These are phyloP conservation scores for Acanthosoma haemorrhoidale DNA, from an alignment of 2,888 invertebrate species.

Conservation along the genomic window DNA sequence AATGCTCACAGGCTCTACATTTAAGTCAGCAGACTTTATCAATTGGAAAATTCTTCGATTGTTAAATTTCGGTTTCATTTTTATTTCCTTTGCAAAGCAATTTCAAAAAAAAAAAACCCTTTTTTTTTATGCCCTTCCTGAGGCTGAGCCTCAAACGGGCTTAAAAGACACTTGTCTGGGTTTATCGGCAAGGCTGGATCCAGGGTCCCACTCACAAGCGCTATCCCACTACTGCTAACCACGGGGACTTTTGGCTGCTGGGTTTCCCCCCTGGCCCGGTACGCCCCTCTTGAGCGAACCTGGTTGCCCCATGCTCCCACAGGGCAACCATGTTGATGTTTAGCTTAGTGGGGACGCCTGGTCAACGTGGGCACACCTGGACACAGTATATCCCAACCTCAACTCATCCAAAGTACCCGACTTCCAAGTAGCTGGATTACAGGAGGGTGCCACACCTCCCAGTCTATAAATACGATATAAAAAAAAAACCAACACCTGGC, in stretches of 20 bases:
- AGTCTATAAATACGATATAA: too few relatives aligned
- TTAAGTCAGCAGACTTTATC: too few relatives aligned
- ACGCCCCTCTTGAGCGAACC: constrained; percentile 95
- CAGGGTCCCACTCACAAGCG: constrained; percentile 90
- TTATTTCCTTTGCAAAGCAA: too few relatives aligned
- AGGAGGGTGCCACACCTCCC: constrained; percentile 95
- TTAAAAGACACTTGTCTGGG: constrained; percentile 56
- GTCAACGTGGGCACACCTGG: constrained; percentile 69
- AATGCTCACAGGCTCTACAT: too few relatives aligned
- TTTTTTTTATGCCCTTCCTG: too few relatives aligned
- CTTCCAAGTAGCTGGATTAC: constrained; percentile 97
- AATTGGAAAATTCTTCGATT: too few relatives aligned
- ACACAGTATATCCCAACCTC: constrained; percentile 75
- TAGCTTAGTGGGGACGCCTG: constrained; percentile 93
- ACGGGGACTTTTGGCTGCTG: constrained; percentile 99
- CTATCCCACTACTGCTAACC: constrained; percentile 98
- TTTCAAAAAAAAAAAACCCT: too few relatives aligned
- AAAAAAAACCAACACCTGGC: too few relatives aligned
- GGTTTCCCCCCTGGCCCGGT: constrained; percentile 98
- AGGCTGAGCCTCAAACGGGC: too few relatives aligned
- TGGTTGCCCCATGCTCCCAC: constrained; percentile 78
- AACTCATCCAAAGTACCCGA: constrained; percentile 85
- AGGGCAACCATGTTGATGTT: constrained; percentile 91
- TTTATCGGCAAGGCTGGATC: constrained; percentile 78
- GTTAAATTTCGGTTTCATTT: too few relatives aligned